These are phyloP conservation scores for Drosophila sulfurigaster DNA, from an alignment of 1,140 invertebrate genomes.

Conservation along the genomic window DNA sequence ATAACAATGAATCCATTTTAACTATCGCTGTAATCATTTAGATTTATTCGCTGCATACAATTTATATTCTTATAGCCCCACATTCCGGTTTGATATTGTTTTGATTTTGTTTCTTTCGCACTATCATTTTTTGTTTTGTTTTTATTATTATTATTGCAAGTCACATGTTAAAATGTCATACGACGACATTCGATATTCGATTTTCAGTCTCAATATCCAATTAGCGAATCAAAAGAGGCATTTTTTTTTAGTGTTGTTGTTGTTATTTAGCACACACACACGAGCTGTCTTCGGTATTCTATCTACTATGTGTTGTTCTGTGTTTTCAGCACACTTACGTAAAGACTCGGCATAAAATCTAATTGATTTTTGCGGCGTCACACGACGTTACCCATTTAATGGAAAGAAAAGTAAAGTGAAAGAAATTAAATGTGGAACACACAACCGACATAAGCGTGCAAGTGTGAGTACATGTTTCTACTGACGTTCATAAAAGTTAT, in stretches of 20 bases:
- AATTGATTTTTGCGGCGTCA: conserved; percentile 41
- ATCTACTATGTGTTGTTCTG: conserved; percentile 13
- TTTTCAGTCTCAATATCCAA: conserved; percentile 45
- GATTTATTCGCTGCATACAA: conserved; percentile 8
- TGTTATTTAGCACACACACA: conserved; percentile 27
- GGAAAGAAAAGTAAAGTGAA: conserved; percentile 24
- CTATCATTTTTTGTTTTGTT: conserved; percentile 10
- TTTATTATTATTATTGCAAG: conserved; percentile 17
- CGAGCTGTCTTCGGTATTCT: conserved; percentile 33
- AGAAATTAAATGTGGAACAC: conserved; percentile 37
- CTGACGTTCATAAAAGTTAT: too few relatives aligned
- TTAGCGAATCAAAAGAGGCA: conserved; percentile 37
- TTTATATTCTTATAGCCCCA: background rate
- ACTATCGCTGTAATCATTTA: conserved; percentile 1
- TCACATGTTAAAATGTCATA: conserved; percentile 41
- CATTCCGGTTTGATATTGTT: conserved; percentile 12
- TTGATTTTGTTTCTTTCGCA: conserved; percentile 1
- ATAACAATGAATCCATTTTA: conserved; percentile 16
- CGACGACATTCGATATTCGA: conserved; percentile 33
- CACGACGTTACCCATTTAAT: conserved; percentile 27
- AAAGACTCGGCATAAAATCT: conserved; percentile 42
- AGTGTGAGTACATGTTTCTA: too few relatives aligned
- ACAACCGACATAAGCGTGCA: background rate
- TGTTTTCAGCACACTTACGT: conserved; percentile 32
- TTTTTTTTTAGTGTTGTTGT: conserved; percentile 10